Evolutionary conservation across 2,113 vertebrate genomes (phyloP), one percentile per base, ranked within the genome.

Genomic region (Tachysurus vachellii): DNA sequence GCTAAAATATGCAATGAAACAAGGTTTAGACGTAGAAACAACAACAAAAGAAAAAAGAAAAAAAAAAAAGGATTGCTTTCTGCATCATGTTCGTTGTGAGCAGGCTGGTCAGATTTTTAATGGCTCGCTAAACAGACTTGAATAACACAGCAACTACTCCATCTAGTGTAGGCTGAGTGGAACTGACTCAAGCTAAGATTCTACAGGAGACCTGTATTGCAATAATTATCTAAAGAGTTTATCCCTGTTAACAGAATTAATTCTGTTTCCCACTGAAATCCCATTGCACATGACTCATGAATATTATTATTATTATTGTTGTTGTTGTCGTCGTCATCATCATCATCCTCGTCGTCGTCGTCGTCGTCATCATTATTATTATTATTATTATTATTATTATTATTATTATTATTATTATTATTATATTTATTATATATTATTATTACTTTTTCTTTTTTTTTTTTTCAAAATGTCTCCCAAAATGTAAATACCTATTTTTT

Each of bases 161-260:
- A 86, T 81, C 85, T 71, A 80, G 85, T 86, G 85, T 66, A 47
- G 21, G 7, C 10, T 36, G 14, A 9, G 23, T 53, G n/a, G 61
- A 68, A 56, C 44, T 66, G 75, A 80, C 77, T 57, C 54, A 12
- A 80, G 73, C 19, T 76, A 50, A 50, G 44, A 50, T 1, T 50
- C 44, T 50, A 14, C 19, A 50, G 21, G 26, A n/a, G 23, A 14
- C 21, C 44, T 47, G 10, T 21, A 80, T 80, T 17, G 56, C 8
- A 21, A 50, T 50, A 50, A 50, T 50, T 21, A 75, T 75, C 10
- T 9, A 50, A 53, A 28, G 6, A 77, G 23, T 17, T 80, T 56
- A 1, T 36, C 36, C 36, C 36, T n/a, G n/a, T n/a, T n/a, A n/a
- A n/a, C n/a, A n/a, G n/a, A n/a, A n/a, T 47, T 47, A 68, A 47